A percentile compares a stretch with the other conserved stretches of the same genome.
phyloP scores from a whole-genome alignment of 2,113 vertebrate genomes.

The Rafetus swinhoei region DNA sequence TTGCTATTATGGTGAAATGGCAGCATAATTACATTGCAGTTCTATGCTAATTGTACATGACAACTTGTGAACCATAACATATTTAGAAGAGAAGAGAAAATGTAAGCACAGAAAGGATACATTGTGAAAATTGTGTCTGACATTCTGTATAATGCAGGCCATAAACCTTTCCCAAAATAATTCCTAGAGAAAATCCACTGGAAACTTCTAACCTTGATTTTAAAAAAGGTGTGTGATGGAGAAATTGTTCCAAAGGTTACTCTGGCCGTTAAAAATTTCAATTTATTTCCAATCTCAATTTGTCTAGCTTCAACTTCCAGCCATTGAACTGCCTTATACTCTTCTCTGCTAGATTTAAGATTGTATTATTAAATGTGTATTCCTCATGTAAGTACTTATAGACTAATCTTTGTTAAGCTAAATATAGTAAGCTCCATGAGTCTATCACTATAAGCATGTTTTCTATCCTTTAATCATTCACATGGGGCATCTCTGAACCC shows the following conservation, averaged over 20 bases:
- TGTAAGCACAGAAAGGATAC: too few species aligned
- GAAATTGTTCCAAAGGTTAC: too few species aligned
- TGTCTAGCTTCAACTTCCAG: too few species aligned
- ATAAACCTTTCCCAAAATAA: too few species aligned
- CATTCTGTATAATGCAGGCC: too few species aligned
- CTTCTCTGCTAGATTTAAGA: not conserved
- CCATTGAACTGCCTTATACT: not conserved
- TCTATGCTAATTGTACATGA: not conserved
- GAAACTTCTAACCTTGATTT: too few species aligned
- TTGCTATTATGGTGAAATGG: not conserved
- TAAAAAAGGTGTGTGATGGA: too few species aligned
- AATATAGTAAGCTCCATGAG: not conserved
- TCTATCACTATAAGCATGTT: too few species aligned
- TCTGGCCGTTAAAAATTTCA: too few species aligned
- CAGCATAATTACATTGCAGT: not conserved
- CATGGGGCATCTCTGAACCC: not conserved
- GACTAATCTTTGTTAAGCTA: not conserved
- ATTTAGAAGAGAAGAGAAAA: not conserved
- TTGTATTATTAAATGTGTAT: not conserved
- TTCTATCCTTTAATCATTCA: not conserved
- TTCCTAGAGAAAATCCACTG: too few species aligned
- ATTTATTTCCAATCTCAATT: too few species aligned
- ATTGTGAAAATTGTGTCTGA: too few species aligned
- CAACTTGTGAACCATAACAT: not conserved
- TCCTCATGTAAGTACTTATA: not conserved